Base-by-base conservation (phyloP, 2,797 vertebrate genomes). In the Megalops cyprinoides region DNA sequence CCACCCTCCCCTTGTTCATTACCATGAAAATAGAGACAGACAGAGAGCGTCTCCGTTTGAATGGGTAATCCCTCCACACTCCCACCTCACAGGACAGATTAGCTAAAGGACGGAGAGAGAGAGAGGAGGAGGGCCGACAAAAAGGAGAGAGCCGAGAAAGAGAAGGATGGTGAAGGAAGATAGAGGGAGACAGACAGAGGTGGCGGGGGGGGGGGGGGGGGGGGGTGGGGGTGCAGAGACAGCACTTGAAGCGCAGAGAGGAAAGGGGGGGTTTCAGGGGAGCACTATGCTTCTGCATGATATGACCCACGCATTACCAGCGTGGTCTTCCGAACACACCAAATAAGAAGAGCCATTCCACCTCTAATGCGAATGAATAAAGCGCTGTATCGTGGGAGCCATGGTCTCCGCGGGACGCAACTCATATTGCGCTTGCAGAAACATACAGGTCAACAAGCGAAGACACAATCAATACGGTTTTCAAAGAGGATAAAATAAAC, bases 11-110 rank as follows among this genome's bases (percentile, higher is more conserved):
- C 44, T 2, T 18, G 42, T 60, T 82, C 51, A 82, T 82, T 82
- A 73, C 53, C 81, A 82, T 82, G 49, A 82, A 78, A 78, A 82
- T 73, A 71, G 65, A 71, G 28, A 23, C 51, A 76, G 79, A 76
- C 73, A 81, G 74, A 78, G 67, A 78, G 53, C 39, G 25, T 31
- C 42, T 42, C 81, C 53, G 44, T 82, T 23, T 28, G 12, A 48
- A 65, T 42, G 75, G 37, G 80, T 65, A 42, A 77, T 46, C 79
- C 79, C 79, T 48, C 77, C 56, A 56, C 77, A 12, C 18, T 46
- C 44, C 31, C 62, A n/a, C n/a, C n/a, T n/a, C n/a, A n/a, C n/a
- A 44, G 34, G 20, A 44, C 65, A 69, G 23, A 34, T 23, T 53
- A 34, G 49, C 14, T 12, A 44, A 31, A 10, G 58, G 5, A 28